phyloP scores from a whole-genome alignment of 1,140 invertebrate species.

The Hesperophylax magnus region DNA sequence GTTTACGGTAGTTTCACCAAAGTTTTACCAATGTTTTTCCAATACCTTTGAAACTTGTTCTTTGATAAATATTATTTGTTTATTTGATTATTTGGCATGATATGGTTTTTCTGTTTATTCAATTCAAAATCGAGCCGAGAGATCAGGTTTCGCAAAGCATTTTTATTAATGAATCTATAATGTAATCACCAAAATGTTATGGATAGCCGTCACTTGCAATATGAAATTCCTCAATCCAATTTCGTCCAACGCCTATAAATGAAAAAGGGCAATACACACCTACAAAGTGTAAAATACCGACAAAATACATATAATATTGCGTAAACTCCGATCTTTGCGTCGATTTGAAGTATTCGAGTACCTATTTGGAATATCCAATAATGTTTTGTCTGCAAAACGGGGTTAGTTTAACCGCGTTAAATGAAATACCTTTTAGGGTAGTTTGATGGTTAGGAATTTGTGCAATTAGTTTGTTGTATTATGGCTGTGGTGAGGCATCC shows the following conservation, averaged over 20 bases:
- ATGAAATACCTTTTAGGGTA: constrained; percentile 15
- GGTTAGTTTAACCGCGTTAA: not conserved
- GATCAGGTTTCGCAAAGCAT: too few species aligned
- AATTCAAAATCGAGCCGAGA: too few species aligned
- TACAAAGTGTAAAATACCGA: not conserved
- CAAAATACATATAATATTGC: not conserved
- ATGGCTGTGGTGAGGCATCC: not conserved
- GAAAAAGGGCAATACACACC: too few species aligned
- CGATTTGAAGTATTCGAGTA: not conserved
- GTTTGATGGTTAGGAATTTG: constrained; percentile 10
- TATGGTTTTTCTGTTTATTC: too few species aligned
- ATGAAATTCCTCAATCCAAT: not conserved
- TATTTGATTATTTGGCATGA: too few species aligned
- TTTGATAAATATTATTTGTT: too few species aligned
- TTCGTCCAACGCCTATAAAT: not conserved
- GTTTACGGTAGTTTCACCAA: too few species aligned
- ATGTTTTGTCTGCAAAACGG: constrained; percentile 11
- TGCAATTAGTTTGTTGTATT: constrained; percentile 5
- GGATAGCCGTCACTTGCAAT: not conserved
- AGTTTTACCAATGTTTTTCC: too few species aligned
- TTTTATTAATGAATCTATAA: too few species aligned
- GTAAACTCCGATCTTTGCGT: not conserved
- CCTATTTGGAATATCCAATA: constrained; percentile 4
- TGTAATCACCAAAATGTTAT: too few species aligned
- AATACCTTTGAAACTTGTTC: too few species aligned